Conservation (phyloP, 2,113 vertebrate genomes). For the Mixornis gularis region DNA sequence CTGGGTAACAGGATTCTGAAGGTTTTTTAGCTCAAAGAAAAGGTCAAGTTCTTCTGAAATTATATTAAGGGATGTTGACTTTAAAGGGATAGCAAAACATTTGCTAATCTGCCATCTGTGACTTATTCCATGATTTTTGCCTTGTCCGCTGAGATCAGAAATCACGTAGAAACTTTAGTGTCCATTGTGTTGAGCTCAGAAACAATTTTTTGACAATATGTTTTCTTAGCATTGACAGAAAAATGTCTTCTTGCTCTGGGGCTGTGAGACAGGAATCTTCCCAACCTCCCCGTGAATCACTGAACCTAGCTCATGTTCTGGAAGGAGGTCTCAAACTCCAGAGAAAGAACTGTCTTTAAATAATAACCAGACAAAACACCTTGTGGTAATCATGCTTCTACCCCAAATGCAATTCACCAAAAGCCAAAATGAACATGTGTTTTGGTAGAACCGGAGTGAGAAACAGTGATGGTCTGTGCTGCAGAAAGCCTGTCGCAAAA, state of each 20-base stretch:
- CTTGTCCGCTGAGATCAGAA: background rate
- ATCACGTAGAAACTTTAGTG: background rate
- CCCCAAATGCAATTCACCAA: background rate
- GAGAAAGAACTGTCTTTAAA: background rate
- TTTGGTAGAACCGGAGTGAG: background rate
- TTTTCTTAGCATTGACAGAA: background rate
- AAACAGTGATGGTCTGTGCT: background rate
- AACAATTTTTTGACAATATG: background rate
- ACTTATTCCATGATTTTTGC: background rate
- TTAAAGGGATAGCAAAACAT: background rate
- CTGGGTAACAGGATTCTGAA: background rate
- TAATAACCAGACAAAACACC: background rate
- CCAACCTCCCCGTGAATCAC: background rate
- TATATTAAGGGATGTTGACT: background rate
- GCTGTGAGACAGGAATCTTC: background rate
- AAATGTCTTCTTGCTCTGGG: background rate
- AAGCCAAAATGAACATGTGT: background rate
- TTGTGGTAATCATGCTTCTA: background rate
- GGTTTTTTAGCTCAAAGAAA: background rate
- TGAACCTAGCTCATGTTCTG: background rate
- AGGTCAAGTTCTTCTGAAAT: background rate
- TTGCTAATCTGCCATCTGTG: background rate
- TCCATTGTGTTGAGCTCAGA: background rate
- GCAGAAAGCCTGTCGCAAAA: background rate
- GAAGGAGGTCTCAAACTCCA: background rate